Base-by-base conservation (phyloP, 2,888 invertebrate species). In the Acleris holmiana region DNA sequence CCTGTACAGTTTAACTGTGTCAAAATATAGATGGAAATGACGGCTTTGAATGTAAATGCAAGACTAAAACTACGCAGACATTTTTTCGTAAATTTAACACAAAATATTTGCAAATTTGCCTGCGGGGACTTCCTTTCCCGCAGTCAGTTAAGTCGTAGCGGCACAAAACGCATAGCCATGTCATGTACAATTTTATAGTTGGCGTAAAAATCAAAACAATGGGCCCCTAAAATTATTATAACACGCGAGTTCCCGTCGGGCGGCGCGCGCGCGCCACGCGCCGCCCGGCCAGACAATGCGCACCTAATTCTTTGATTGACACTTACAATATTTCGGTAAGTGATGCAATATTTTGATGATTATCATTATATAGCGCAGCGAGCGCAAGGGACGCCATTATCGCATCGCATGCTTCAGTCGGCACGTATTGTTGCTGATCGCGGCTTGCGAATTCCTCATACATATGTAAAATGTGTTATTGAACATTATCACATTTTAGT, bases 301-400 rank as follows among this genome's bases (percentile, higher is more conserved):
- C 80, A 85, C 88, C 88, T 93, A 93, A 93, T 93, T 91, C 89
- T 85, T 88, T 93, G 93, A 93, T 93, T 93, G 93, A 93, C 93
- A 91, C 88, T 92, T 93, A 93, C 93, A 93, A 93, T 93, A 93
- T 93, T 91, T 89, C 90, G 86, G 88, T 91, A 91, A 93, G 91
- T 93, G 93, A 93, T 87, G 93, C 93, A 92, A 93, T 93, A 92
- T 91, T 91, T 88, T 85, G 92, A 92, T 93, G 87, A 91, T 91
- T 91, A 93, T 93, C 91, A 80, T 71, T 71, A 72, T 72, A 72
- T 71, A 71, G 72, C 71, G 71, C 77, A 76, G 76, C 73, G 77
- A 71, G 77, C 75, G 76, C 35, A 71, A 76, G 76, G 77, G 74
- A 69, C 58, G 50, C 76, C 78, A 84, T 86, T 89, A 89, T 88